Base-by-base conservation (phyloP, 2,797 vertebrate species). In the Neostethus bicornis region DNA sequence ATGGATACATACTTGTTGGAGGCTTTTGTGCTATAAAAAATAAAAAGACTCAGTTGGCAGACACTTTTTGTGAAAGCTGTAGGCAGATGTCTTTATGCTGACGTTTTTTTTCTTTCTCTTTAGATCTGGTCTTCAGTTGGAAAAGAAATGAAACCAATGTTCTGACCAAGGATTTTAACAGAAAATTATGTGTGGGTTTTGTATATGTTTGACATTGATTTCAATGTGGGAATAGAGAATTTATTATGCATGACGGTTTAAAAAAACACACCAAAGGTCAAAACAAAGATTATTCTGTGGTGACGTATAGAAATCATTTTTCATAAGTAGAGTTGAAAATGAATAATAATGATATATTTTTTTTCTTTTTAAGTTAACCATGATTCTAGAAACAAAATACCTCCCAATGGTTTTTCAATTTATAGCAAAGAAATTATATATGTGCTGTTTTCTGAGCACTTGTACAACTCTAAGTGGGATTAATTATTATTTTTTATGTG, bases 1-100 rank as follows among this genome's bases (percentile, higher is more conserved):
- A 79, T 74, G 70, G 76, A 79, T 37, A 39, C 45, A 32, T 56
- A 59, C 73, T 78, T 69, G 77, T 58, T 66, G 77, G 69, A 77
- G 70, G 74, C 70, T 75, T 81, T 82, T 83, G 72, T 80, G 66
- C 64, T 10, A 37, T 14, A 19, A 50, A 68, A 42, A n/a, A n/a
- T n/a, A 24, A 54, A 75, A 60, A 61, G 37, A 41, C 41, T 48
- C 5, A 12, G 45, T 55, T 73, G 69, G 66, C 37, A 71, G 66
- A 74, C 57, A 37, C 47, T 50, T 65, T 84, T 80, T 71, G 60
- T 68, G 42, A 38, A 67, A 50, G 63, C 54, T 68, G 61, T 24
- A 31, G 69, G 63, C 68, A 75, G 65, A 75, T 52, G 54, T 64
- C 45, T 61, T 35, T 31, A 25, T 70, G 67, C 70, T 69, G 45